Percentiles rank a stretch among this genome's conserved stretches.
phyloP scores from a whole-genome alignment of 2,113 vertebrate genomes.

The Colinus virginianus region DNA sequence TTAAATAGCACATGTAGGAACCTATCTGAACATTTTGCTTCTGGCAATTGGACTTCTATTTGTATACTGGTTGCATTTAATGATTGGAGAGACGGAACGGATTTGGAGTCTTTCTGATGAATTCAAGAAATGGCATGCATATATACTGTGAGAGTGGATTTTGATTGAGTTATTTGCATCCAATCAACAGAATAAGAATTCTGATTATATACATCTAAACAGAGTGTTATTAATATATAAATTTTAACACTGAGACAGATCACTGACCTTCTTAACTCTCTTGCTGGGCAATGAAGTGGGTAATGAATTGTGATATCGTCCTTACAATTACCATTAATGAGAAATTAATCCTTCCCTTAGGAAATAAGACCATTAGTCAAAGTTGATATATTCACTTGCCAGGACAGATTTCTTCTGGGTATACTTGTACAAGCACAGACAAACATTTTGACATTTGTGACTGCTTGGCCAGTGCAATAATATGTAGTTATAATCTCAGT shows the following conservation, averaged over 20 bases:
- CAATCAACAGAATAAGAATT: neutral
- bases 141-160: neutral
- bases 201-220: neutral
- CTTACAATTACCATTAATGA: slow-evolving; percentile 33
- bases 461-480: neutral
- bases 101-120: neutral
- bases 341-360: slow-evolving; percentile 49
- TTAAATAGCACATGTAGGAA: neutral
- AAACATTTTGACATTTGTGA: slow-evolving; percentile 13
- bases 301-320: slow-evolving; percentile 46
- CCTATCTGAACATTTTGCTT: neutral
- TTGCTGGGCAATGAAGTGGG: neutral
- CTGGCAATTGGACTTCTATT: neutral
- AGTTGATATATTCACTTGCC: neutral
- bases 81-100: neutral
- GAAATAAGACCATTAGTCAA: slow-evolving; percentile 48
- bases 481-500: neutral
- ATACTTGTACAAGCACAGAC: neutral
- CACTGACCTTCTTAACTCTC: neutral
- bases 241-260: neutral
- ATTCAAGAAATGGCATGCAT: neutral
- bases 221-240: neutral
- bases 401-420: slow-evolving; percentile 38
- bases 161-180: neutral
- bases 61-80: neutral